phyloP scores from a whole-genome alignment of 1,140 invertebrate species.

The Drosophila obscura region DNA sequence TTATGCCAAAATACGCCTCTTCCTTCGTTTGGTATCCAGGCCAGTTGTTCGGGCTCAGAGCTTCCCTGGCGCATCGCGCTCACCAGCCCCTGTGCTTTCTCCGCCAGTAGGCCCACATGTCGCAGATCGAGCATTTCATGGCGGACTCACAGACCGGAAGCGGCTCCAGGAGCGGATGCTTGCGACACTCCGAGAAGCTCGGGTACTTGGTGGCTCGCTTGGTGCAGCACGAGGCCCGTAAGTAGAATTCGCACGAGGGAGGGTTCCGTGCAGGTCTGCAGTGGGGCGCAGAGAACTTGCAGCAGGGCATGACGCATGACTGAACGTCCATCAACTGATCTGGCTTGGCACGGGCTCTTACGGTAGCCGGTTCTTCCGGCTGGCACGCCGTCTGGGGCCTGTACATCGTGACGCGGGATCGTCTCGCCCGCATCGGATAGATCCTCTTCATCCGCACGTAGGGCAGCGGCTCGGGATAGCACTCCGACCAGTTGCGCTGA shows the following conservation, averaged over 20 bases:
- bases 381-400: background rate
- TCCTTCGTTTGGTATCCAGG: background rate
- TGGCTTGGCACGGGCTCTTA: background rate
- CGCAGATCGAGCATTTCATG: slow-evolving; percentile 19
- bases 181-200: slow-evolving; percentile 52
- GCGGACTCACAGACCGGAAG: slow-evolving; percentile 37
- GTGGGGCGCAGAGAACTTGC: slow-evolving; percentile 7
- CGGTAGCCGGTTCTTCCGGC: background rate
- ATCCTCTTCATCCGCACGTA: background rate
- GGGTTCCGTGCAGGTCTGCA: background rate
- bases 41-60: background rate
- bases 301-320: slow-evolving; percentile 21
- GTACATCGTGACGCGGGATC: background rate
- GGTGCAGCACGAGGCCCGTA: slow-evolving; percentile 25
- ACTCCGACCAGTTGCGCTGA: slow-evolving; percentile 44
- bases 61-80: too few species aligned
- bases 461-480: slow-evolving; percentile 1
- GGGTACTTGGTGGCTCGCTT: slow-evolving; percentile 37
- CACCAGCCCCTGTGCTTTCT: background rate
- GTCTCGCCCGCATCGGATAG: slow-evolving; percentile 8
- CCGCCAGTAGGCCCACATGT: slow-evolving; percentile 29
- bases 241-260: background rate
- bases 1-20: too few species aligned
- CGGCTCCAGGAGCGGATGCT: slow-evolving; percentile 5
- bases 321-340: slow-evolving; percentile 12